phyloP scores from a whole-genome alignment of 1,140 invertebrate genomes.

The Holcopasites calliopsidis region DNA sequence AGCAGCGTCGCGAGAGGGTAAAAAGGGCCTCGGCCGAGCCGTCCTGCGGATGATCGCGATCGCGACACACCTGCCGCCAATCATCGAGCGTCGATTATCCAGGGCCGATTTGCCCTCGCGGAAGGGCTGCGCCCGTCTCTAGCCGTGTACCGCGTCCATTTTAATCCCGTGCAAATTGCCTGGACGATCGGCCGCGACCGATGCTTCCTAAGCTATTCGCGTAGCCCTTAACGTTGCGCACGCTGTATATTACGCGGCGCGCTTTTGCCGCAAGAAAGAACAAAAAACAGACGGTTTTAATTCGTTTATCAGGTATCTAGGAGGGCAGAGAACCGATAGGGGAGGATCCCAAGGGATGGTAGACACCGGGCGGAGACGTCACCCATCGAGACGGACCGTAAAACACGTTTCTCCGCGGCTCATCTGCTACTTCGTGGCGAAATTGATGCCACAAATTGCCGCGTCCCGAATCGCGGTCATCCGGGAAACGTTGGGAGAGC shows the following conservation, averaged over 20 bases:
- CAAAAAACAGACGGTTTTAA: constrained; percentile 3
- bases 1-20: neutral
- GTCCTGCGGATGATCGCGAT: constrained; percentile 5
- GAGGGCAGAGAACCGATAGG: neutral
- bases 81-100: constrained; percentile 25
- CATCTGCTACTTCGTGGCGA: neutral
- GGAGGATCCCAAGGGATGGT: neutral
- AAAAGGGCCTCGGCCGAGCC: neutral
- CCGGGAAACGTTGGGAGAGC: constrained; percentile 23
- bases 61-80: constrained; percentile 36
- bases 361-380: too few species aligned
- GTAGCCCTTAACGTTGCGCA: constrained; percentile 8
- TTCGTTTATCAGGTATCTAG: constrained; percentile 11
- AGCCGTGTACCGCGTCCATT: neutral
- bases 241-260: neutral
- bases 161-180: constrained; percentile 44
- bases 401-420: constrained; percentile 9
- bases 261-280: neutral
- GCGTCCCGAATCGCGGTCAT: constrained; percentile 23
- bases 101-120: neutral
- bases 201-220: neutral
- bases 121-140: too few species aligned
- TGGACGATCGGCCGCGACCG: constrained; percentile 9
- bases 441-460: constrained; percentile 40
- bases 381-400: too few species aligned